Evolutionary conservation across 2,113 vertebrate species (phyloP).

Genomic region (Aldabrachelys gigantea): DNA sequence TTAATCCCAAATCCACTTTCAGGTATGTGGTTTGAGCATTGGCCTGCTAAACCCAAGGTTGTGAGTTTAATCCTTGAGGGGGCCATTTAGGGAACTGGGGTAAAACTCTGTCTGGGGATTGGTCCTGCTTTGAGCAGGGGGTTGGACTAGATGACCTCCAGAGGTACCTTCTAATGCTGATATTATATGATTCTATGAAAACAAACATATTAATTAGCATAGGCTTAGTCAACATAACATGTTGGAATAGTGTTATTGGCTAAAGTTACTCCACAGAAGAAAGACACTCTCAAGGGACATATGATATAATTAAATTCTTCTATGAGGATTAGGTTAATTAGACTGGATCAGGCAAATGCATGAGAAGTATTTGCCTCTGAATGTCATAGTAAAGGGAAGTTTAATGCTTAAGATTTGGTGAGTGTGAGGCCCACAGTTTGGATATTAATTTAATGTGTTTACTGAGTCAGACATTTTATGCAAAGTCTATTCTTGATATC

Average conservation of each 20-base stretch:
- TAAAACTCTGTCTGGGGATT: too few relatives aligned
- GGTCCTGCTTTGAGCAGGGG: too few relatives aligned
- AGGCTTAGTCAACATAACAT: neutral
- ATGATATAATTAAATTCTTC: neutral
- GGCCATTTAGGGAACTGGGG: too few relatives aligned
- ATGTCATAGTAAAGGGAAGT: neutral
- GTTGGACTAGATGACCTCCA: too few relatives aligned
- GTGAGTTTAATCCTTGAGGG: too few relatives aligned
- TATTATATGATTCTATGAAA: neutral
- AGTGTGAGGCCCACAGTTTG: neutral
- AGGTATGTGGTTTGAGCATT: neutral
- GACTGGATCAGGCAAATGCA: neutral
- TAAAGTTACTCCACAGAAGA: neutral
- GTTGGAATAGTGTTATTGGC: neutral
- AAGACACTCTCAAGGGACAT: neutral
- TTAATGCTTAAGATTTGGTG: neutral
- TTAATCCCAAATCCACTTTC: fast-evolving
- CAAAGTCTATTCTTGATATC: neutral
- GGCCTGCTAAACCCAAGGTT: too few relatives aligned
- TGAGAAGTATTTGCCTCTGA: neutral
- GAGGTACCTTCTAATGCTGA: too few relatives aligned
- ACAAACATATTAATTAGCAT: neutral
- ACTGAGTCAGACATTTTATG: neutral
- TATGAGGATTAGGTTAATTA: neutral
- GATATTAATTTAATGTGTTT: neutral